Conservation (phyloP, 2,113 vertebrate species). For the Muntiacus muntjak region DNA sequence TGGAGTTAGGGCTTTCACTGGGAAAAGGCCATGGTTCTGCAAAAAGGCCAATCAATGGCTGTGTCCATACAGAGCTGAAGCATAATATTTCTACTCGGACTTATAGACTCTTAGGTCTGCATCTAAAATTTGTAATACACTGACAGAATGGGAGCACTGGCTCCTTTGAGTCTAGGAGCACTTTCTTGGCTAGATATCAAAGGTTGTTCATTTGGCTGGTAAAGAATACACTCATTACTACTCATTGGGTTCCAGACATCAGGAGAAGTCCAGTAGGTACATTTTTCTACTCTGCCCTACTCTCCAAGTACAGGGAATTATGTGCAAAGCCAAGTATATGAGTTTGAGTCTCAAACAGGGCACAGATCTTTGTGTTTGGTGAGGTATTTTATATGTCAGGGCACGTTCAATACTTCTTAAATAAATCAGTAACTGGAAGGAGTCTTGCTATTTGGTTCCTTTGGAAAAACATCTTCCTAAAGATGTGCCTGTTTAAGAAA, state of each 20-base stretch:
- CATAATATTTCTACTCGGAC: neutral
- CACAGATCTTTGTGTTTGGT: neutral
- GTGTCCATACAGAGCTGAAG: neutral
- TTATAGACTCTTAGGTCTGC: neutral
- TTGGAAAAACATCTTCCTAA: neutral
- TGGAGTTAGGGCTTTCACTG: neutral
- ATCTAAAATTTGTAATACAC: neutral
- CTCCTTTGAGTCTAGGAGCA: neutral
- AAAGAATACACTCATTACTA: neutral
- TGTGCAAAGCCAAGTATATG: neutral
- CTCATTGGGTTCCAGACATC: neutral
- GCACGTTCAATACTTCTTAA: neutral
- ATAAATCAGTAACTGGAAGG: neutral
- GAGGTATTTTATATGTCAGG: neutral
- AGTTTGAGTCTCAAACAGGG: neutral
- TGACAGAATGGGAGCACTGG: neutral
- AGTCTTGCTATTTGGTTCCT: neutral
- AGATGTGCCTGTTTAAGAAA: conserved; percentile 10
- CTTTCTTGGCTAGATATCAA: neutral
- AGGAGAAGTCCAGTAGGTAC: neutral
- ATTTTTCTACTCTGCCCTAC: neutral
- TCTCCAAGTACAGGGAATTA: neutral
- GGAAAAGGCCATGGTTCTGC: neutral
- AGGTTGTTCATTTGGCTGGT: neutral
- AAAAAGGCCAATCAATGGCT: neutral